Conservation (phyloP, 2,113 vertebrate genomes). For the Corapipo altera region DNA sequence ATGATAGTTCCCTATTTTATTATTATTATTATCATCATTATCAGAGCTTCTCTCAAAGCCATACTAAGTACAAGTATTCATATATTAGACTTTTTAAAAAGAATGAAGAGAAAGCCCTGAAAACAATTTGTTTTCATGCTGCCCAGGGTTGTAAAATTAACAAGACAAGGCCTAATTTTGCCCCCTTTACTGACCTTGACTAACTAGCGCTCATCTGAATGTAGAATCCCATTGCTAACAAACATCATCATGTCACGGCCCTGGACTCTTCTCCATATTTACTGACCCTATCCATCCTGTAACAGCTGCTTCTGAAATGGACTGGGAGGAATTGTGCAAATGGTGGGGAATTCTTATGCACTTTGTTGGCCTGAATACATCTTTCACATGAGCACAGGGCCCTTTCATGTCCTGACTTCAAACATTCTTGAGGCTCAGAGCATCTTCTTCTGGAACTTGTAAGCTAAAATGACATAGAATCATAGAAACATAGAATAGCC, state of each 20-base stretch:
- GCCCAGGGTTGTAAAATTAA: neutral
- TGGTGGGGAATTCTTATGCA: neutral
- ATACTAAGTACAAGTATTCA: neutral
- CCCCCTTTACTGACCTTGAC: neutral
- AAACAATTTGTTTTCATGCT: neutral
- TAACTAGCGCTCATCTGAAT: neutral
- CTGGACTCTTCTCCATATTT: rapidly evolving
- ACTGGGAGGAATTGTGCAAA: neutral
- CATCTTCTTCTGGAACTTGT: neutral
- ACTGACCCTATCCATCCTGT: neutral
- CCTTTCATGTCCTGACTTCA: neutral
- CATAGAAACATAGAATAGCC: neutral
- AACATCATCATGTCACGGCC: neutral
- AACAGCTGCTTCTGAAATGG: neutral
- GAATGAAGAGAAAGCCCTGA: neutral
- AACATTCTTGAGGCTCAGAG: neutral
- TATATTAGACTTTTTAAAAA: neutral
- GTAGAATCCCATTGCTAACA: neutral
- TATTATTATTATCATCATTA: neutral
- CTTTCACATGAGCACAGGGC: neutral
- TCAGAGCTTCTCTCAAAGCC: neutral
- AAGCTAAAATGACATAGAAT: neutral
- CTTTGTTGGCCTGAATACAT: neutral
- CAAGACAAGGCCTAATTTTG: neutral
- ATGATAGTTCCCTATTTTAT: neutral